Percentiles rank a stretch among this genome's conserved stretches.
phyloP scores from a whole-genome alignment of 2,888 invertebrate genomes.

The Nomada hirtipes region DNA sequence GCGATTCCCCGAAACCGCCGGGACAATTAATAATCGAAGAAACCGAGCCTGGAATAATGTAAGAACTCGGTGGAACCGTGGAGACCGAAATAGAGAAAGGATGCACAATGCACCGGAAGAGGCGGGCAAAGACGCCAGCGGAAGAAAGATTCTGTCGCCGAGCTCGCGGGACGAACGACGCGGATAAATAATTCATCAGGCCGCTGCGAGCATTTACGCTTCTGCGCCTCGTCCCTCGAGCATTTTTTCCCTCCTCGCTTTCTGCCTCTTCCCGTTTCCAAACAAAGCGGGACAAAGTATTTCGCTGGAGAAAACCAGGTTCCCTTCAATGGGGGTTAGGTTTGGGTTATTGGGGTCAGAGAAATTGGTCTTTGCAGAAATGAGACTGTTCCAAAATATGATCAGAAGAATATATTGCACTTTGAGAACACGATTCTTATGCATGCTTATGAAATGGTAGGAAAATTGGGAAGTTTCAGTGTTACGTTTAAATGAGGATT shows the following conservation, averaged over 20 bases:
- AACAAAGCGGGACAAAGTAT: slow-evolving; percentile 42
- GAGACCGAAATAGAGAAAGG: background rate
- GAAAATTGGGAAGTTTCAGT: no score
- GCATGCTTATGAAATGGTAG: no score
- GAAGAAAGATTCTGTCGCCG: slow-evolving; percentile 24
- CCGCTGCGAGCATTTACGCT: slow-evolving; percentile 38
- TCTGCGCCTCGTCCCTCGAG: slow-evolving; percentile 32
- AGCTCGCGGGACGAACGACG: slow-evolving; percentile 36
- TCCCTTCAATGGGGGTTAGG: background rate
- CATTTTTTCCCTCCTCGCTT: background rate
- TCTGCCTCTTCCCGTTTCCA: slow-evolving; percentile 5
- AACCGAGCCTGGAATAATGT: background rate
- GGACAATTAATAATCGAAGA: slow-evolving; percentile 18
- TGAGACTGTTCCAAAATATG: no score
- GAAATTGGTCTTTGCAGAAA: no score
- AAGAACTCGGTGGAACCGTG: background rate
- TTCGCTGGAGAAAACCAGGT: slow-evolving; percentile 27
- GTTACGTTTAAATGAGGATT: no score
- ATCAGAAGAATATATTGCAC: no score
- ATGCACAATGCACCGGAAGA: slow-evolving; percentile 24
- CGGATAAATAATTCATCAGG: slow-evolving; percentile 51
- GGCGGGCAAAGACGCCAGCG: slow-evolving; percentile 35
- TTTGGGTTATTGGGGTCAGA: no score
- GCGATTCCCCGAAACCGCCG: background rate
- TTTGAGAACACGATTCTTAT: no score